Evolutionary conservation across 2,113 vertebrate genomes (phyloP).

Genomic region (Corynorhinus townsendii): DNA sequence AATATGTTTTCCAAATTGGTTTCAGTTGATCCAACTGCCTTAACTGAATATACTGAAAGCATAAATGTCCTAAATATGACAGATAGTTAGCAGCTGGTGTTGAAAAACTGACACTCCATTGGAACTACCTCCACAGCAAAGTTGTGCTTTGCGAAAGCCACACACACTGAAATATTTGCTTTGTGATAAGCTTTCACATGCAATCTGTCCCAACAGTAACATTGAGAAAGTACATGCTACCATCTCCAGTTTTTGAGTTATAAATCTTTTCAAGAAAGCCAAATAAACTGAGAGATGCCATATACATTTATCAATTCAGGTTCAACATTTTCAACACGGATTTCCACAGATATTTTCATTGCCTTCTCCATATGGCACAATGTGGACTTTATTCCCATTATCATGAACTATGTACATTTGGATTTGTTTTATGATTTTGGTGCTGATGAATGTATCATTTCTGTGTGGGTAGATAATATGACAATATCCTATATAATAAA

Average conservation of each 20-base stretch:
- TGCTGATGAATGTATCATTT: background rate
- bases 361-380: background rate
- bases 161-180: slow-evolving; percentile 17
- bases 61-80: slow-evolving; percentile 55
- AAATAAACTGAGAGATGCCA: background rate
- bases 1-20: slow-evolving; percentile 69
- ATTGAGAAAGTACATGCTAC: background rate
- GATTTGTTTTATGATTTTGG: slow-evolving; percentile 31
- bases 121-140: slow-evolving; percentile 43
- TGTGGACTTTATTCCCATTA: background rate
- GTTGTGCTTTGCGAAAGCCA: slow-evolving; percentile 40
- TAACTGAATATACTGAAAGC: slow-evolving; percentile 56
- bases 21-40: slow-evolving; percentile 71
- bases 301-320: background rate
- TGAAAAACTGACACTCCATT: slow-evolving; percentile 45
- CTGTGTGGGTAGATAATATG: background rate
- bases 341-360: background rate
- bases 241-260: background rate
- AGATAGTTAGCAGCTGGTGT: slow-evolving; percentile 71
- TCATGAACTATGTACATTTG: background rate
- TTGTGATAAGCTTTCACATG: slow-evolving; percentile 1
- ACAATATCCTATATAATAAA: background rate
- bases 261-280: slow-evolving; percentile 1
- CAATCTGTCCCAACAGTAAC: background rate
- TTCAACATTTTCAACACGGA: background rate